These are phyloP conservation scores for Stenchaetothrips biformis DNA, from an alignment of 2,888 invertebrate species.

Conservation along the genomic window DNA sequence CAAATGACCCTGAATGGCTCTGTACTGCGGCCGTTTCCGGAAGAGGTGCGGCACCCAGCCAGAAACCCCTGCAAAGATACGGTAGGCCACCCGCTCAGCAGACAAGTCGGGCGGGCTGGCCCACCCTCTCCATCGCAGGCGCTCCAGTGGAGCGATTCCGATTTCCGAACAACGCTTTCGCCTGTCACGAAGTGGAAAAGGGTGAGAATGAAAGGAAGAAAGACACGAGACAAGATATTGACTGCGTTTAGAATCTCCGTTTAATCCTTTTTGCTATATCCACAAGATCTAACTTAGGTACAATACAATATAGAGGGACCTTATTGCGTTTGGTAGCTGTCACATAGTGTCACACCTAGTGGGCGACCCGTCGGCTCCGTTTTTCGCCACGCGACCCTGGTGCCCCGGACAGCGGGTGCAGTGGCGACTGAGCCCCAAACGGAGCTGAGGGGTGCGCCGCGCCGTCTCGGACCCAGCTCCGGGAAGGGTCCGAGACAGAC, in stretches of 20 bases:
- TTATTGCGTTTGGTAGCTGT: background rate
- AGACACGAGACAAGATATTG: background rate
- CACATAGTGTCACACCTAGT: background rate
- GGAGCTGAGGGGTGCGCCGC: conserved; percentile 48
- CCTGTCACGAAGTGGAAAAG: background rate
- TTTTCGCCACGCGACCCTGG: conserved; percentile 16
- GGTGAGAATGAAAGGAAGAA: background rate
- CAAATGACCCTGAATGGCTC: too few relatives aligned
- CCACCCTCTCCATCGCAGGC: too few relatives aligned
- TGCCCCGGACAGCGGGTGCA: conserved; percentile 49
- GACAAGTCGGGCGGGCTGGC: too few relatives aligned
- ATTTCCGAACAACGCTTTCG: too few relatives aligned
- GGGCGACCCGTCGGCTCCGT: conserved; percentile 14
- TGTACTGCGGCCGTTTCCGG: too few relatives aligned
- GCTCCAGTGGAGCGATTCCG: too few relatives aligned
- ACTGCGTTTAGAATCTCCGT: conserved; percentile 16
- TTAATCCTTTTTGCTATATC: conserved; percentile 25
- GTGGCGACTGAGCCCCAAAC: conserved; percentile 56
- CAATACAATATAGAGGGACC: conserved; percentile 16
- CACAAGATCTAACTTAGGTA: conserved; percentile 23
- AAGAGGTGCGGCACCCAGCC: too few relatives aligned
- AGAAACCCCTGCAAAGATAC: too few relatives aligned
- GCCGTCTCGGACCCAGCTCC: conserved; percentile 39
- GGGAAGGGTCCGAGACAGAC: conserved; percentile 35
- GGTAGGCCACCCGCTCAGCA: too few relatives aligned